phyloP scores from a whole-genome alignment of 2,888 invertebrate species.

The Endotricha flammealis region DNA sequence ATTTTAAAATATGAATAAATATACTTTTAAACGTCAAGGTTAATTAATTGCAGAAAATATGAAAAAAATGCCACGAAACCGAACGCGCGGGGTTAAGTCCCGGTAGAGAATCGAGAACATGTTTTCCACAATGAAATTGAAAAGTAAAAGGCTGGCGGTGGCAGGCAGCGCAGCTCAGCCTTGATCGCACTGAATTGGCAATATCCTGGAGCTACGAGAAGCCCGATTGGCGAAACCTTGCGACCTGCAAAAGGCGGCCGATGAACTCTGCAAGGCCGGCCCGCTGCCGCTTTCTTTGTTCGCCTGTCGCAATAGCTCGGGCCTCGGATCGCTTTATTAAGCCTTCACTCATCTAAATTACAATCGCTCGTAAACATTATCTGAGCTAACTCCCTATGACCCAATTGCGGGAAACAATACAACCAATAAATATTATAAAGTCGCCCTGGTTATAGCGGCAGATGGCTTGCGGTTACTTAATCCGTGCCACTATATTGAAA shows the following conservation, averaged over 20 bases:
- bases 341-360: conserved; percentile 66
- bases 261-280: conserved; percentile 73
- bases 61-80: too few relatives aligned
- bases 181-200: conserved; percentile 75
- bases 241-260: conserved; percentile 76
- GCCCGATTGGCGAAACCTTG: conserved; percentile 77
- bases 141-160: conserved; percentile 65
- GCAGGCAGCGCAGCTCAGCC: conserved; percentile 53
- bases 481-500: neutral
- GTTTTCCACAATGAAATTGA: conserved; percentile 45
- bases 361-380: conserved; percentile 25
- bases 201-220: conserved; percentile 76
- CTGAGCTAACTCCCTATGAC: conserved; percentile 11
- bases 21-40: too few relatives aligned
- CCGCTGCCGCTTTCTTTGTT: conserved; percentile 74
- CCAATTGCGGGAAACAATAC: conserved; percentile 11
- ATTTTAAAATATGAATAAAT: too few relatives aligned
- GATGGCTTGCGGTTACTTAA: conserved; percentile 1
- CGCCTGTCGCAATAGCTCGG: conserved; percentile 64
- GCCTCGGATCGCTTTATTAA: conserved; percentile 68
- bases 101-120: conserved; percentile 13
- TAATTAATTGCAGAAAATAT: too few relatives aligned
- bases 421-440: neutral
- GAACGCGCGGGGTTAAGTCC: neutral
- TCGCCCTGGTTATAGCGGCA: neutral